These are phyloP conservation scores for Bambusicola thoracicus DNA, from an alignment of 2,113 vertebrate genomes.

Conservation along the genomic window DNA sequence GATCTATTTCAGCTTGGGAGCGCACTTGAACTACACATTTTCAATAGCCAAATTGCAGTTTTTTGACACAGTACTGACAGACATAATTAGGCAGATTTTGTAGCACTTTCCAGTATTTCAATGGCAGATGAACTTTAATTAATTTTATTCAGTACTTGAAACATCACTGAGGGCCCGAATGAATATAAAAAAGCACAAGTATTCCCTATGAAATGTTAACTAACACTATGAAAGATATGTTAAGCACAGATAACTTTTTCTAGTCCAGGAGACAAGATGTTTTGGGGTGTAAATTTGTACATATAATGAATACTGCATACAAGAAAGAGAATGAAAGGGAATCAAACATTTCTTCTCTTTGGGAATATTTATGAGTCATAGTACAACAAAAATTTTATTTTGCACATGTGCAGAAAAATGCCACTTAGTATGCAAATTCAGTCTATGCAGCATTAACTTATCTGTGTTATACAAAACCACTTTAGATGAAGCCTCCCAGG, in stretches of 20 bases:
- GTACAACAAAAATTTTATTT: slow-evolving; percentile 12
- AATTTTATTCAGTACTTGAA: not conserved
- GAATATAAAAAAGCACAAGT: not conserved
- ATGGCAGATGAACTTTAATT: not conserved
- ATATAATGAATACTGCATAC: not conserved
- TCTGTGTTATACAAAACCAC: not conserved
- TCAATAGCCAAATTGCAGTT: slow-evolving; percentile 2
- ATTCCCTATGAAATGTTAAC: not conserved
- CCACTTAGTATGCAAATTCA: slow-evolving; percentile 47
- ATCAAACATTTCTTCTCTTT: slow-evolving; percentile 22
- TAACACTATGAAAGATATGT: not conserved
- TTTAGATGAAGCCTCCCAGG: not conserved
- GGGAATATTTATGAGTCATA: not conserved
- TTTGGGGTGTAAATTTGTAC: not conserved
- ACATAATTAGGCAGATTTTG: slow-evolving; percentile 32
- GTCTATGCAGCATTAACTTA: not conserved
- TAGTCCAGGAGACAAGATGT: not conserved
- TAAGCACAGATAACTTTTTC: slow-evolving; percentile 20
- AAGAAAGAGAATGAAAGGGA: not conserved
- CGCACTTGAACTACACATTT: slow-evolving; percentile 13
- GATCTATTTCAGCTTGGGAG: slow-evolving; percentile 16
- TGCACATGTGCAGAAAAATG: not conserved
- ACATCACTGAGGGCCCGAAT: not conserved
- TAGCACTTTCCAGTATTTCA: not conserved
- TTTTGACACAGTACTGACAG: not conserved